Conservation (phyloP, 2,797 vertebrate genomes). For the Micrastur ruficollis region DNA sequence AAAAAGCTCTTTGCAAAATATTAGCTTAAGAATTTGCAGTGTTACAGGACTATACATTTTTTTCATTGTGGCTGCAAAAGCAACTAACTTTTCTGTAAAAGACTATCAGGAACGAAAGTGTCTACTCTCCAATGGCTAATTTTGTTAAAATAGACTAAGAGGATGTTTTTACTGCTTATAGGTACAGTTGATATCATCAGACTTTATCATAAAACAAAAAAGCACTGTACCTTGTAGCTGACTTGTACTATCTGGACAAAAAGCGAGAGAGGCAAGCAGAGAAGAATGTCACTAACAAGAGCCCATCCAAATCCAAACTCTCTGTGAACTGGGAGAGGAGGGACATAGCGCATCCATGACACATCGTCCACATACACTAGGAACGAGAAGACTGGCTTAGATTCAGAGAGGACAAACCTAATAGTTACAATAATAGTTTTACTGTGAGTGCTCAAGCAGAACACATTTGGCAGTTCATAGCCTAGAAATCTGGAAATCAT, state of each 20-base stretch:
- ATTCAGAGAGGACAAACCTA: background rate
- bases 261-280: slow-evolving; percentile 90
- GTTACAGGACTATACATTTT: background rate
- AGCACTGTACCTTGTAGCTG: slow-evolving; percentile 86
- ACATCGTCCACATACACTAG: slow-evolving; percentile 85
- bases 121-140: background rate
- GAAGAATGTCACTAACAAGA: slow-evolving; percentile 87
- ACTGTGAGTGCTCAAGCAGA: background rate
- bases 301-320: slow-evolving; percentile 88
- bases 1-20: background rate
- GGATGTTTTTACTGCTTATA: background rate
- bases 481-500: background rate
- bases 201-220: background rate
- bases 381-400: background rate
- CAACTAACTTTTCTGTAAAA: background rate
- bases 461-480: background rate
- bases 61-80: background rate
- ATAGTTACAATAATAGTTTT: rapidly evolving
- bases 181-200: background rate
- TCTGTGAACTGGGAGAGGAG: slow-evolving; percentile 82
- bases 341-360: slow-evolving; percentile 86
- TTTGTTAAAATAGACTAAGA: background rate
- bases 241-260: slow-evolving; percentile 91
- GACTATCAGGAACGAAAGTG: background rate
- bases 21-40: background rate